Percentiles rank a stretch among this genome's conserved stretches.
Evolutionary conservation across 2,797 vertebrate species (phyloP).

Genomic region (Dryobates pubescens): DNA sequence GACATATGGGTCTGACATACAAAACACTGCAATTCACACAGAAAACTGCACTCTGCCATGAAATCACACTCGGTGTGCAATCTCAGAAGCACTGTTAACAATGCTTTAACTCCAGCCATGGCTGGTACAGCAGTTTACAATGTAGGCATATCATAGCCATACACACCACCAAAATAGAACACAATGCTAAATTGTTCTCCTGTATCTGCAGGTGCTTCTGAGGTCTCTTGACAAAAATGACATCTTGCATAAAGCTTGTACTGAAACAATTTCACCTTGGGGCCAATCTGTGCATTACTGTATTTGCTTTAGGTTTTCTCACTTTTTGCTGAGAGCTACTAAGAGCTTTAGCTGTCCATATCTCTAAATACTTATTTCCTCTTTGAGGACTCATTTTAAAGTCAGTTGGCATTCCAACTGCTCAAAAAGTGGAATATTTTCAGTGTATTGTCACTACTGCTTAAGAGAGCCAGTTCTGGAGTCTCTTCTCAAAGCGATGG

Average conservation of each 20-base stretch:
- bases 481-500: background rate
- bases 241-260: background rate
- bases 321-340: background rate
- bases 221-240: background rate
- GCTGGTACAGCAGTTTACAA: background rate
- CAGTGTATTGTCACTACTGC: background rate
- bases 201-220: background rate
- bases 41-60: background rate
- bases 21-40: background rate
- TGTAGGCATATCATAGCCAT: background rate
- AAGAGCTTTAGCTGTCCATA: background rate
- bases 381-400: background rate
- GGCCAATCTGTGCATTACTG: background rate
- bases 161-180: background rate
- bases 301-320: constrained; percentile 27
- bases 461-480: background rate
- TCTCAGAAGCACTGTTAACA: background rate
- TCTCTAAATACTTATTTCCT: constrained; percentile 2
- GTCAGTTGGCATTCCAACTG: background rate
- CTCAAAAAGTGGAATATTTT: background rate
- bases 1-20: background rate
- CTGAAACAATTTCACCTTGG: background rate
- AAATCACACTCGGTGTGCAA: background rate
- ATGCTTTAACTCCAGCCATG: background rate
- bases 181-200: constrained; percentile 10